A percentile compares a stretch with the other conserved stretches of the same genome.
Conservation (phyloP, 2,888 invertebrate species). For the Scaeva pyrastri region DNA sequence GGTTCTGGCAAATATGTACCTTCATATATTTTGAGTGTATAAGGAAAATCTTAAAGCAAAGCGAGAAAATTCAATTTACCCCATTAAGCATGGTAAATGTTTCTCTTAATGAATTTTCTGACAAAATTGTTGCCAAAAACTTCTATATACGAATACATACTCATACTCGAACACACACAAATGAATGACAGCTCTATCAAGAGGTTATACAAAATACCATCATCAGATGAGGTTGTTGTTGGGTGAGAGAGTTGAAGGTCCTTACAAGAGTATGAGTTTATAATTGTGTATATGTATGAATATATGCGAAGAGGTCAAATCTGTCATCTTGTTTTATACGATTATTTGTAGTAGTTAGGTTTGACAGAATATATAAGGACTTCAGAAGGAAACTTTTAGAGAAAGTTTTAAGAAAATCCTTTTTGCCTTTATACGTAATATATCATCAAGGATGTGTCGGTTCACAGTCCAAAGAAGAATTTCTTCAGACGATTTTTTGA, state of each 20-base stretch:
- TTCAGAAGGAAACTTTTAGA: constrained; percentile 31
- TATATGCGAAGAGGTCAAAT: constrained; percentile 24
- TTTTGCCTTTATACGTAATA: constrained; percentile 2
- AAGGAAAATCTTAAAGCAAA: constrained; percentile 61
- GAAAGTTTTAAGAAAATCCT: constrained; percentile 58
- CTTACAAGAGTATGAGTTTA: too few species aligned
- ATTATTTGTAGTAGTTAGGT: constrained; percentile 30
- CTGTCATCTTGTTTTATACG: constrained; percentile 55
- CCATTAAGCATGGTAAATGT: constrained; percentile 70
- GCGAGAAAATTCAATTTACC: constrained; percentile 71
- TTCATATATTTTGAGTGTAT: neutral
- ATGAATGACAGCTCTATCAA: constrained; percentile 8
- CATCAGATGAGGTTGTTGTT: neutral
- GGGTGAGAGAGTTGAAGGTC: neutral
- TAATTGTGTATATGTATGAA: too few species aligned
- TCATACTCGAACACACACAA: too few species aligned
- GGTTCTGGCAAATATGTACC: neutral
- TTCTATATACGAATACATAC: neutral
- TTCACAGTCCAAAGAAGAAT: constrained; percentile 2
- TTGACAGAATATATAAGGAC: constrained; percentile 27
- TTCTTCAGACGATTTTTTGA: neutral
- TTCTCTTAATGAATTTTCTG: constrained; percentile 65
- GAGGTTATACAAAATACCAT: neutral
- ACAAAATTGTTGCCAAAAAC: constrained; percentile 46
- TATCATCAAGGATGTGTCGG: neutral